Percentiles rank a stretch among this genome's conserved stretches.
Conservation (phyloP, 2,888 invertebrate species). For the Himalopsyche anomala region DNA sequence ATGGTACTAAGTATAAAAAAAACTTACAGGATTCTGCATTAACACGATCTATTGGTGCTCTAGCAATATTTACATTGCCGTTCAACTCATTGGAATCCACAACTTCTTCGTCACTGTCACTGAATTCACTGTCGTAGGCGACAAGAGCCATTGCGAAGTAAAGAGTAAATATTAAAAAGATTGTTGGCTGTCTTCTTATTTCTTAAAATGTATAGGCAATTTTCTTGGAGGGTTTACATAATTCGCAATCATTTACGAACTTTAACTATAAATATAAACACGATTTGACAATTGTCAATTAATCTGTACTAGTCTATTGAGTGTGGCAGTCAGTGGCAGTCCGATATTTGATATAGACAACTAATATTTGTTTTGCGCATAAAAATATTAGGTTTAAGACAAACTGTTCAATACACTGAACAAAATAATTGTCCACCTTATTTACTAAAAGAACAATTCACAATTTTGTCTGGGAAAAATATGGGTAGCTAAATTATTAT, state of each 20-base stretch:
- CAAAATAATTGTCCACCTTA: too few species aligned
- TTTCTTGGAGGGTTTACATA: neutral
- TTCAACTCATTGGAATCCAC: conserved; percentile 65
- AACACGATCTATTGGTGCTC: neutral
- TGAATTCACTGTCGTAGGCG: conserved; percentile 77
- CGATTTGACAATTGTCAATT: neutral
- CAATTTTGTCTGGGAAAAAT: too few species aligned
- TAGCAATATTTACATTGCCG: neutral
- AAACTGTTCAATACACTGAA: too few species aligned
- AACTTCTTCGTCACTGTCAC: conserved; percentile 72
- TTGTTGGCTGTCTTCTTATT: neutral
- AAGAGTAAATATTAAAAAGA: too few species aligned
- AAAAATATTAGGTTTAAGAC: too few species aligned
- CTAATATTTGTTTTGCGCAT: too few species aligned
- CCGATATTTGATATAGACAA: too few species aligned
- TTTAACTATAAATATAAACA: conserved; percentile 27
- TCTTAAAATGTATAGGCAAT: neutral
- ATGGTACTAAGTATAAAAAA: too few species aligned
- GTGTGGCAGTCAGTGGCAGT: too few species aligned
- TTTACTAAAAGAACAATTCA: too few species aligned
- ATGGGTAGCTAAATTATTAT: too few species aligned
- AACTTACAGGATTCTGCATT: conserved; percentile 52
- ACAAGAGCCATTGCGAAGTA: conserved; percentile 77
- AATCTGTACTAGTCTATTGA: too few species aligned
- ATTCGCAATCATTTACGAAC: neutral